Evolutionary conservation across 1,140 invertebrate species (phyloP).

Genomic region (Tetranychus urticae): DNA sequence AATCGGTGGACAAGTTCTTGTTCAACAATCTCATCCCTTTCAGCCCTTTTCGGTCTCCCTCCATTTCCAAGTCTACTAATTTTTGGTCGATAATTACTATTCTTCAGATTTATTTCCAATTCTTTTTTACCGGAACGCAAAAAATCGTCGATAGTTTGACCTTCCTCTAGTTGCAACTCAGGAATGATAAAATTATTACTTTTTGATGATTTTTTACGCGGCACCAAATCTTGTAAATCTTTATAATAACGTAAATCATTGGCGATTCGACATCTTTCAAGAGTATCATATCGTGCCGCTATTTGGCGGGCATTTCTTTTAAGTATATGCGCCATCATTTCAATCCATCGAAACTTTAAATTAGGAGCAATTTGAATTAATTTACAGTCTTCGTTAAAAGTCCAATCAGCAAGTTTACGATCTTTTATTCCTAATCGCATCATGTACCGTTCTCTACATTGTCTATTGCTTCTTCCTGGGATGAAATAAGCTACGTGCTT

Average conservation of each 20-base stretch:
- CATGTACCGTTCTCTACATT: conserved; percentile 8
- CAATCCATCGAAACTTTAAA: neutral
- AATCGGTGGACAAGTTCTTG: neutral
- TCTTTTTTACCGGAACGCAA: neutral
- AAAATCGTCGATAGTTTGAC: neutral
- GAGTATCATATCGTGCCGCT: neutral
- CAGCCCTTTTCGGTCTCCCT: neutral
- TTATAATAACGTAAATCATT: neutral
- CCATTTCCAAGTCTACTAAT: neutral
- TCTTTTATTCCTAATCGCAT: neutral
- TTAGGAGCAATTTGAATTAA: neutral
- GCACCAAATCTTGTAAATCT: neutral
- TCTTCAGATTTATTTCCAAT: neutral
- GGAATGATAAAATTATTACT: neutral
- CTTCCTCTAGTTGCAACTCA: neutral
- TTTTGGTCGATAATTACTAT: too few relatives aligned
- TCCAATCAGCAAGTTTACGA: conserved; percentile 4
- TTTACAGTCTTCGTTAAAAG: neutral
- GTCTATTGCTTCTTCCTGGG: conserved; percentile 7
- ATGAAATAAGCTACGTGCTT: neutral
- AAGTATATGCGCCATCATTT: neutral
- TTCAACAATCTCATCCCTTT: neutral
- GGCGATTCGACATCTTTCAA: neutral
- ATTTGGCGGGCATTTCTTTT: conserved; percentile 1
- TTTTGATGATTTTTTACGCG: neutral